These are phyloP conservation scores for Resseliella maxima DNA, from an alignment of 2,888 invertebrate species.

Conservation along the genomic window DNA sequence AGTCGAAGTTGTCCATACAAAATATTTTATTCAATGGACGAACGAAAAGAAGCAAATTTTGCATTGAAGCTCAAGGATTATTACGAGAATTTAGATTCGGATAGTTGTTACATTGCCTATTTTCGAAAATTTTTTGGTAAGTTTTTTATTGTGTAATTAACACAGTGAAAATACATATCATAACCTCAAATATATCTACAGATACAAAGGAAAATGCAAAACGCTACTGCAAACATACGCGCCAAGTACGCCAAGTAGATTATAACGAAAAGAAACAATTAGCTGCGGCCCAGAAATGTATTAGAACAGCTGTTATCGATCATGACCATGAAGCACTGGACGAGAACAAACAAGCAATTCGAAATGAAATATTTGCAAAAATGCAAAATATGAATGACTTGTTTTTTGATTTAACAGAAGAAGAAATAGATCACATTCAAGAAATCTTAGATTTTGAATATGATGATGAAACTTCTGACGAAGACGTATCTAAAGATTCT, in stretches of 20 bases:
- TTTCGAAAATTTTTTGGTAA: neutral
- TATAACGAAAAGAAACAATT: neutral
- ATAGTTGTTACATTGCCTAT: neutral
- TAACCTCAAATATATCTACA: conserved; percentile 16
- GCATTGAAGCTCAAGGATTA: neutral
- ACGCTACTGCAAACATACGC: neutral
- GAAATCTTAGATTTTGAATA: conserved; percentile 8
- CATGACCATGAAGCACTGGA: neutral
- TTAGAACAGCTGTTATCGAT: neutral
- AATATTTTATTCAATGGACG: neutral
- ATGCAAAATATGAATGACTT: neutral
- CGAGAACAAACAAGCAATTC: conserved; percentile 1
- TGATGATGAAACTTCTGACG: conserved; percentile 1
- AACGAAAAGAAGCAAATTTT: neutral
- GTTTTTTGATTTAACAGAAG: neutral
- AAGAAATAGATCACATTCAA: neutral
- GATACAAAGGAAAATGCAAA: neutral
- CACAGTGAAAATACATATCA: neutral
- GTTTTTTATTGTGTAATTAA: neutral
- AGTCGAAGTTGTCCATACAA: neutral
- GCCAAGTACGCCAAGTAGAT: neutral
- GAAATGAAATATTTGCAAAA: conserved; percentile 10
- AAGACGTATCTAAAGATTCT: neutral
- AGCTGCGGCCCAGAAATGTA: neutral
- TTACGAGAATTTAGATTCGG: neutral